These are phyloP conservation scores for Hyperoodon ampullatus DNA, from an alignment of 2,113 vertebrate genomes.

Conservation along the genomic window DNA sequence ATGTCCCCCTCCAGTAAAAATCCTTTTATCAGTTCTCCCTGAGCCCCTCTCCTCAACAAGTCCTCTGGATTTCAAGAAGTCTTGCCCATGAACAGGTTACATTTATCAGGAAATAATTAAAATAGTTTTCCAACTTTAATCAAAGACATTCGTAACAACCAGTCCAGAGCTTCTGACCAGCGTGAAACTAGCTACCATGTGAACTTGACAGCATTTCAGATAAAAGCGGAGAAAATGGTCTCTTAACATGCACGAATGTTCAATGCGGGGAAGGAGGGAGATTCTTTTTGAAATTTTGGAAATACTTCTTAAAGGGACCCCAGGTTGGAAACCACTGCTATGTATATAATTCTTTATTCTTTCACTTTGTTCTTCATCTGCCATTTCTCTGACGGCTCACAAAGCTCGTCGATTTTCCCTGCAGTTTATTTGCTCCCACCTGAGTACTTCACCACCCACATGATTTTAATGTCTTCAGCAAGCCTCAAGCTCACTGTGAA, in stretches of 20 bases:
- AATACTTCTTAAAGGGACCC: conserved; percentile 5
- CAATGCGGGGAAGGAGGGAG: background rate
- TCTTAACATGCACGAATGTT: conserved; percentile 49
- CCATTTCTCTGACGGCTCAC: background rate
- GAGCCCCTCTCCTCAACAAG: background rate
- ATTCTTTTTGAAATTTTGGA: conserved; percentile 39
- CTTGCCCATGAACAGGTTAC: background rate
- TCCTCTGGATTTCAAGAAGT: conserved; percentile 11
- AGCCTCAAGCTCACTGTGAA: background rate
- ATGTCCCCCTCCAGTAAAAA: background rate
- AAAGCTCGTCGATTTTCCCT: background rate
- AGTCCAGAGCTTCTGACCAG: conserved; percentile 56
- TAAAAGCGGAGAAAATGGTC: conserved; percentile 50
- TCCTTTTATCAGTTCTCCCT: background rate
- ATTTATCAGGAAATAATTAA: conserved; percentile 63
- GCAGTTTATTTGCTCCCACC: background rate
- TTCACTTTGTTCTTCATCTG: background rate
- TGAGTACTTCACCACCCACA: background rate
- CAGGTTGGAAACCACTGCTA: background rate
- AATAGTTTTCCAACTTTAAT: conserved; percentile 54
- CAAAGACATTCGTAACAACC: background rate
- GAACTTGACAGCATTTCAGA: conserved; percentile 64
- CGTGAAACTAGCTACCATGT: conserved; percentile 43
- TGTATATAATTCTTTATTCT: background rate
- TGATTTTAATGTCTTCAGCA: background rate